phyloP scores from a whole-genome alignment of 2,113 vertebrate genomes.

The Vireo altiloquus region DNA sequence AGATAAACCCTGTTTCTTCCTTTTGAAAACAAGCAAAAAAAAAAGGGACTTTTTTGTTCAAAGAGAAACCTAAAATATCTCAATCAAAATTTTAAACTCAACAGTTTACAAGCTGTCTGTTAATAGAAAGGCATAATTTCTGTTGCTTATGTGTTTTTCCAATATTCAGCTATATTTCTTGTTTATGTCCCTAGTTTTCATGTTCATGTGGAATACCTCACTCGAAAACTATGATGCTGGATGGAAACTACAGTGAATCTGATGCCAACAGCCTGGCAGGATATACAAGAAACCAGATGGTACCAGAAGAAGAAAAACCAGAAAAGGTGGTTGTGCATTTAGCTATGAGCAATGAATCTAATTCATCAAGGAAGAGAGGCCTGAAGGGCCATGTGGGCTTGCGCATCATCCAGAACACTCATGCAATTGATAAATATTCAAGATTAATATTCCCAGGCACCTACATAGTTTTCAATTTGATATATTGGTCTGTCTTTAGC shows the following conservation, averaged over 20 bases:
- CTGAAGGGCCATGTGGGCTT: conserved; percentile 76
- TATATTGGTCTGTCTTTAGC: conserved; percentile 96
- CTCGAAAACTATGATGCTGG: conserved; percentile 85
- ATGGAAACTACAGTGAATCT: conserved; percentile 85
- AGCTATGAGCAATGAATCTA: conserved; percentile 79
- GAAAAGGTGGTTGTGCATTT: conserved; percentile 87
- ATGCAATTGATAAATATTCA: conserved; percentile 92
- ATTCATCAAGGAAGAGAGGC: conserved; percentile 80
- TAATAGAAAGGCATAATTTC: not conserved
- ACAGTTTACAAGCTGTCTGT: not conserved
- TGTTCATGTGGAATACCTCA: conserved; percentile 85
- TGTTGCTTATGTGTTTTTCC: not conserved
- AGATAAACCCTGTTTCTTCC: not conserved
- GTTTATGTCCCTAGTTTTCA: conserved; percentile 67
- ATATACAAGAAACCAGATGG: conserved; percentile 79
- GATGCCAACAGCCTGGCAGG: conserved; percentile 88
- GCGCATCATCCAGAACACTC: conserved; percentile 88
- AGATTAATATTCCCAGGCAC: conserved; percentile 92
- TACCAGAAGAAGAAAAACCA: conserved; percentile 84
- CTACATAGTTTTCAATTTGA: conserved; percentile 94
- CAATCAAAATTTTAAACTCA: not conserved
- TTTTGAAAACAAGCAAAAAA: not conserved
- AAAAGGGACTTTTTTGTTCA: not conserved
- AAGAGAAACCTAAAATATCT: not conserved
- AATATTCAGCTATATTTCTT: not conserved